A percentile compares a stretch with the other conserved stretches of the same genome.
These are phyloP conservation scores for Drosophila pruinosa DNA, from an alignment of 1,140 invertebrate genomes.

Conservation along the genomic window DNA sequence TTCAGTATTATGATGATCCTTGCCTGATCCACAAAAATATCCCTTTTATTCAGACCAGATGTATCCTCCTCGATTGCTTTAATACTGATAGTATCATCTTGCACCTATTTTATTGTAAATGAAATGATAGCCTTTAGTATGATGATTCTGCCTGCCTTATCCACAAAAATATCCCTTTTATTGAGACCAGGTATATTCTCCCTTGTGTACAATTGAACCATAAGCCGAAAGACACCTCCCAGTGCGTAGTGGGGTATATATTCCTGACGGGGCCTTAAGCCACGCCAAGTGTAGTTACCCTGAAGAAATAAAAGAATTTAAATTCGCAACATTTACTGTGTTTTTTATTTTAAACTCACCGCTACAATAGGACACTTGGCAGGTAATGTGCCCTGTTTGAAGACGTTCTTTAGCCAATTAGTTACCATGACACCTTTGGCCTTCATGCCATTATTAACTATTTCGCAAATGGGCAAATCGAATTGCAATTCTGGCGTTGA, in stretches of 20 bases:
- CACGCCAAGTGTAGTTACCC: not conserved
- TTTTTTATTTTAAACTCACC: not conserved
- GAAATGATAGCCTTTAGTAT: not conserved
- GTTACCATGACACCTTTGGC: not conserved
- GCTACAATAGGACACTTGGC: not conserved
- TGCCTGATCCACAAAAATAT: not conserved
- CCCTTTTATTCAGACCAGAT: not conserved
- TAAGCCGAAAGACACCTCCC: not conserved
- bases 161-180: not conserved
- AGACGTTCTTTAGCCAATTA: not conserved
- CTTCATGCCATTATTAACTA: constrained; percentile 1
- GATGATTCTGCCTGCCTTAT: not conserved
- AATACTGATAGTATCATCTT: not conserved
- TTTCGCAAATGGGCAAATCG: not conserved
- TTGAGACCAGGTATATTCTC: too few relatives aligned
- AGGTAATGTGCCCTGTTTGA: not conserved
- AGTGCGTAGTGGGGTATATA: not conserved
- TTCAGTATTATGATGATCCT: not conserved
- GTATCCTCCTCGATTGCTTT: not conserved
- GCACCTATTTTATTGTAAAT: not conserved
- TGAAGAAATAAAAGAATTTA: not conserved
- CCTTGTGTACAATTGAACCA: not conserved
- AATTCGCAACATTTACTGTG: not conserved
- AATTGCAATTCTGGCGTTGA: not conserved
- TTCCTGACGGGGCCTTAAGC: not conserved